Evolutionary conservation across 1,140 invertebrate species (phyloP), one percentile per base, ranked within the genome.

Genomic region (Ladona fulva): DNA sequence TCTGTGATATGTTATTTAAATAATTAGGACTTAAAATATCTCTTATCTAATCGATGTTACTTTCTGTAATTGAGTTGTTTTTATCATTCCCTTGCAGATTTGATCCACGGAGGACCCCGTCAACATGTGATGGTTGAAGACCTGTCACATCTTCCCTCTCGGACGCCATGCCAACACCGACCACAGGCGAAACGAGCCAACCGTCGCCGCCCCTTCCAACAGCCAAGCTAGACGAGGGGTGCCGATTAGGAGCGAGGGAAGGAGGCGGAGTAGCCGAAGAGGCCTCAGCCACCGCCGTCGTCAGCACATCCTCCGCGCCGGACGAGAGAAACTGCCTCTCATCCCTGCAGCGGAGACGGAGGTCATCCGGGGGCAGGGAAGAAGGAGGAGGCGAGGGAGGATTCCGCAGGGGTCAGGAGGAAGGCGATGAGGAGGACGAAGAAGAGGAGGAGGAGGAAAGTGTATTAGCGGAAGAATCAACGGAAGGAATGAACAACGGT

Each of bases 51-150:
- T 22, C 5, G 14, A 66, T 66, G 3, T 66, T 12, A 3, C 14
- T 12, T 66, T 66, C 52, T 37, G 29, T 37, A n/a, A n/a, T n/a
- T n/a, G n/a, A n/a, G n/a, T n/a, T n/a, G n/a, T n/a, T n/a, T n/a
- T n/a, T n/a, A n/a, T n/a, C n/a, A 52, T 52, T 52, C 44, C 44
- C 44, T 66, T 8, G n/a, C 52, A 66, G 52, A 66, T 22, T 66
- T 66, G 52, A 66, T 66, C 52, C 52, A 66, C 52, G 52, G 52
- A 16, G 12, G n/a, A 66, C 52, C 52, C 52, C 52, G 52, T 66
- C 52, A 66, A 22, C 52, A 66, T 66, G 52, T 66, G 52, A 66
- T 66, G 52, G 52, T 66, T 66, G 52, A 66, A 66, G 52, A 66
- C n/a, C 52, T 66, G 52, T 22, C 52, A 66, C n/a, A 19, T 66